Conservation (phyloP, 1,140 invertebrate species). For the Wasmannia auropunctata region DNA sequence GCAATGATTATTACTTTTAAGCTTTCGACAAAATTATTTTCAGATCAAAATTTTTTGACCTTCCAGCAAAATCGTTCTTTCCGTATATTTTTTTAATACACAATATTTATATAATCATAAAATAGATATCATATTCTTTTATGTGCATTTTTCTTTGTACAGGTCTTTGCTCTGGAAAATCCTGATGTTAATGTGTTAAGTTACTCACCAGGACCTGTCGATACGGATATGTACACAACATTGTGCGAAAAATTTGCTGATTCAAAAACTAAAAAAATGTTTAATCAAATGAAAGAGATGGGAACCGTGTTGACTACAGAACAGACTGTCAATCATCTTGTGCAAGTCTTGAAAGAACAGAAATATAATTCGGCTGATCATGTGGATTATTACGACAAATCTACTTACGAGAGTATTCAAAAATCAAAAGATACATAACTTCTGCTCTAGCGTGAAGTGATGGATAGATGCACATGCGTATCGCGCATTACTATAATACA, state of each 20-base stretch:
- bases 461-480: no score
- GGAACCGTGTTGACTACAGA: constrained; percentile 91
- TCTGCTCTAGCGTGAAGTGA: no score
- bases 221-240: constrained; percentile 95
- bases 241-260: constrained; percentile 87
- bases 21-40: no score
- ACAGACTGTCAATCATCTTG: constrained; percentile 91
- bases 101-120: neutral
- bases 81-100: neutral
- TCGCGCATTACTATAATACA: no score
- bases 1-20: no score
- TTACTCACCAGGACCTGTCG: constrained; percentile 97
- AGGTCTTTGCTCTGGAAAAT: constrained; percentile 92
- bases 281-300: constrained; percentile 86
- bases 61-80: no score
- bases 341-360: constrained; percentile 89
- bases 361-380: constrained; percentile 93
- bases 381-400: constrained; percentile 95
- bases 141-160: constrained; percentile 23
- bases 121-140: neutral
- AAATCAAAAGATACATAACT: no score
- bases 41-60: no score
- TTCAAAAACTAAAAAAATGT: constrained; percentile 87
- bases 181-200: constrained; percentile 92
- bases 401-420: no score